Percentiles rank a stretch among this genome's conserved stretches.
Conservation (phyloP, 1,140 invertebrate genomes). For the Lerema accius region DNA sequence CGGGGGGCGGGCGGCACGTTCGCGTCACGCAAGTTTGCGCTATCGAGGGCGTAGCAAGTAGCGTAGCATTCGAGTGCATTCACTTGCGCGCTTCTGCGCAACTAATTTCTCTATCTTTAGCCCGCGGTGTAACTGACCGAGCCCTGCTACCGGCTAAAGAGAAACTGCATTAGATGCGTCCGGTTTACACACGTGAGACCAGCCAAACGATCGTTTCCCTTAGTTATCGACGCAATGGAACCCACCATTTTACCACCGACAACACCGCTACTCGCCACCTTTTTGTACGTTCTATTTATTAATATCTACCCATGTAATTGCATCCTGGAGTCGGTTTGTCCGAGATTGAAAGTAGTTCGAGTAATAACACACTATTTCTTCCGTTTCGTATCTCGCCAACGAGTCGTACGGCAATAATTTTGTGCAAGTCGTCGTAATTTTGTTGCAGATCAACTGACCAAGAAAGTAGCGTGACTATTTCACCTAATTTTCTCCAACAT, state of each 20-base stretch:
- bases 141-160: conserved; percentile 63
- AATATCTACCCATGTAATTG: conserved; percentile 31
- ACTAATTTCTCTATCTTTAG: conserved; percentile 82
- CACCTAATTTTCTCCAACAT: conserved; percentile 36
- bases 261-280: conserved; percentile 24
- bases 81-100: conserved; percentile 60
- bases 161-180: conserved; percentile 75
- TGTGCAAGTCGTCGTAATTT: conserved; percentile 53
- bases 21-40: too few species aligned
- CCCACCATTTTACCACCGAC: conserved; percentile 16
- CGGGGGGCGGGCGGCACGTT: background rate
- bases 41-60: background rate
- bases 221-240: conserved; percentile 27
- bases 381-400: conserved; percentile 40
- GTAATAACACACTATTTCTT: conserved; percentile 46
- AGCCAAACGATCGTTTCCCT: conserved; percentile 59
- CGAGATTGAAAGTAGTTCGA: conserved; percentile 51
- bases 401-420: conserved; percentile 45
- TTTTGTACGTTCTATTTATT: conserved; percentile 30
- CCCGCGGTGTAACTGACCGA: conserved; percentile 76
- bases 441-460: conserved; percentile 43
- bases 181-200: conserved; percentile 63
- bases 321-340: conserved; percentile 38
- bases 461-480: conserved; percentile 37
- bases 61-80: conserved; percentile 56